phyloP scores from a whole-genome alignment of 2,113 vertebrate genomes.

The Pedionomus torquatus region DNA sequence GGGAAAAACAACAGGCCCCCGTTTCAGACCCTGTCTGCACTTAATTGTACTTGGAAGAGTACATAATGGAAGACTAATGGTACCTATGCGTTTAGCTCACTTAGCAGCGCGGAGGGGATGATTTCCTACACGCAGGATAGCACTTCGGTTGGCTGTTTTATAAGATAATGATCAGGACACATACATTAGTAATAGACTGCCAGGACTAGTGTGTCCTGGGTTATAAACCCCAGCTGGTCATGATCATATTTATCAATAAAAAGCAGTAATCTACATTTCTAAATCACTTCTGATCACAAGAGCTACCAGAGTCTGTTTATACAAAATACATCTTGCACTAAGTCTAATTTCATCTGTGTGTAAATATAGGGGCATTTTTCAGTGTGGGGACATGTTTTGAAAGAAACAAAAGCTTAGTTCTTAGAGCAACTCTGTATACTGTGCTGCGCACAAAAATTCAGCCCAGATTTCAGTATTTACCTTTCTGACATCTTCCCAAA shows the following conservation, averaged over 20 bases:
- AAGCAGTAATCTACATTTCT: background rate
- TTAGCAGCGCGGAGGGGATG: background rate
- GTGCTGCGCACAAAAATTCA: background rate
- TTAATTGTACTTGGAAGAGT: conserved; percentile 51
- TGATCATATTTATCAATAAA: conserved; percentile 22
- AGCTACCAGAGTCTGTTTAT: background rate
- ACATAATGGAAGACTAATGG: conserved; percentile 54
- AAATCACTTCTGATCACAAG: background rate
- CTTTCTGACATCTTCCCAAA: background rate
- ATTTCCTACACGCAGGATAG: background rate
- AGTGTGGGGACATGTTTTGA: background rate
- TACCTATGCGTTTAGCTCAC: conserved; percentile 17
- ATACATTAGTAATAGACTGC: conserved; percentile 13
- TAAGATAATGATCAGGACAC: conserved; percentile 17
- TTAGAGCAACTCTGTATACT: background rate
- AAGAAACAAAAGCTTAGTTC: background rate
- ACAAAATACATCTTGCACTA: background rate
- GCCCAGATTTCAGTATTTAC: background rate
- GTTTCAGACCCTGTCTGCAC: conserved; percentile 40
- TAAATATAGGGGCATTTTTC: background rate
- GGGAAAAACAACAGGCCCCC: conserved; percentile 51
- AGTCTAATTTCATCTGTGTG: background rate
- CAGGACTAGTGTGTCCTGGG: background rate
- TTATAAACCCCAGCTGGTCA: conserved; percentile 9
- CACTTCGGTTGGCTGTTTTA: background rate